Percentiles rank a stretch among this genome's conserved stretches.
These are phyloP conservation scores for Uromys caudimaculatus DNA, from an alignment of 2,797 vertebrate species.

Conservation along the genomic window DNA sequence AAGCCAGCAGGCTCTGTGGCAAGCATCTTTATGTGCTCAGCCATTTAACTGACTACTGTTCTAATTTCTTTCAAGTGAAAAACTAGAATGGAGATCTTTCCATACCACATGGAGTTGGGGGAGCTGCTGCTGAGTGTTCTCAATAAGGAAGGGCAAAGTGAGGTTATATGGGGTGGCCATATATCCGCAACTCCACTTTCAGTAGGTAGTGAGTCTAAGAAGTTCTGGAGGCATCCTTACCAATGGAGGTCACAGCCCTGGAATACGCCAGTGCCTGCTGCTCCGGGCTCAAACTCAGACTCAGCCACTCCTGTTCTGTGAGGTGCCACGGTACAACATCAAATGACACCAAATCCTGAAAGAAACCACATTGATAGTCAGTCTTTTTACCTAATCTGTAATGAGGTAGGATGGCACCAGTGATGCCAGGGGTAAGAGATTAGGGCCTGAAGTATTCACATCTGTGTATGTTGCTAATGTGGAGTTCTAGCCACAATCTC, in stretches of 20 bases:
- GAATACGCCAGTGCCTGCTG: conserved; percentile 44
- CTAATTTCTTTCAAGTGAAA: conserved; percentile 22
- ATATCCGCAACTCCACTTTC: not conserved
- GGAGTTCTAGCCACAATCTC: not conserved
- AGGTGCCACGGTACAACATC: not conserved
- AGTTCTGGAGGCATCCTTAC: conserved; percentile 61
- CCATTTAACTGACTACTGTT: not conserved
- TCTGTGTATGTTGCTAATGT: not conserved
- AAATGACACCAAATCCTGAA: conserved; percentile 69
- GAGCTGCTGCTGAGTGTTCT: not conserved
- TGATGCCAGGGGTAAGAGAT: not conserved
- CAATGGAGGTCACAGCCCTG: conserved; percentile 23
- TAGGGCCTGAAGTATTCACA: not conserved
- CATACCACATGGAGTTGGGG: not conserved
- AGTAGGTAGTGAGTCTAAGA: not conserved
- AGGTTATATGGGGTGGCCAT: not conserved
- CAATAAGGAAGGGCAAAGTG: not conserved
- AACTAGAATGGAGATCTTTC: not conserved
- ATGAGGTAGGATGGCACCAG: not conserved
- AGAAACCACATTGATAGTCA: conserved; percentile 66
- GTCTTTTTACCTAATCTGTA: conserved; percentile 18
- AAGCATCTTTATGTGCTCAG: not conserved
- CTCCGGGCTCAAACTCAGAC: conserved; percentile 6
- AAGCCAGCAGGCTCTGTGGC: not conserved
- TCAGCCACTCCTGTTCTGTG: conserved; percentile 51